Evolutionary conservation across 2,797 vertebrate genomes (phyloP).

Genomic region (Channa striata): DNA sequence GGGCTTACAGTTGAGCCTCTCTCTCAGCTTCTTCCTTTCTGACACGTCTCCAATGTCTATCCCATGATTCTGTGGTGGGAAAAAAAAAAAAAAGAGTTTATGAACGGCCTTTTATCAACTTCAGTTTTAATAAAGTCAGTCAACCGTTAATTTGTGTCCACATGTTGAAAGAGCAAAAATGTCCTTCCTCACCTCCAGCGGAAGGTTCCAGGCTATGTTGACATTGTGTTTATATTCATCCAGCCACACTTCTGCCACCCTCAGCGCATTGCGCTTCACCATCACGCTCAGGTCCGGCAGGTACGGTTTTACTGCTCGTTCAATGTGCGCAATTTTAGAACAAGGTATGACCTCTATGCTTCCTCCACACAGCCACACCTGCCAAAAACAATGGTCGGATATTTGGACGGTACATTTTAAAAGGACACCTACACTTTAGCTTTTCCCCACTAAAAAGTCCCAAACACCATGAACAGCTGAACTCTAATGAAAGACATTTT

Average conservation of each 20-base stretch:
- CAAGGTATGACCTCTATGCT: slow-evolving; percentile 95
- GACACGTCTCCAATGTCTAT: slow-evolving; percentile 86
- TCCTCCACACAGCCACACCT: slow-evolving; percentile 97
- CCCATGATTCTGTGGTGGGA: slow-evolving; percentile 78
- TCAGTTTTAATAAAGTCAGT: too few species aligned
- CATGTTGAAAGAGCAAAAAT: too few species aligned
- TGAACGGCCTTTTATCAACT: neutral
- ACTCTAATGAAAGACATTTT: too few species aligned
- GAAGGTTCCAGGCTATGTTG: slow-evolving; percentile 93
- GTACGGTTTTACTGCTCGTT: slow-evolving; percentile 91
- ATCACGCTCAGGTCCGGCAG: slow-evolving; percentile 85
- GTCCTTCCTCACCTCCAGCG: slow-evolving; percentile 82
- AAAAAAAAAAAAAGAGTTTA: too few species aligned
- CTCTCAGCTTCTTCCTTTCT: slow-evolving; percentile 81
- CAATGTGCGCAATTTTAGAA: slow-evolving; percentile 93
- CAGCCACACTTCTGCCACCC: slow-evolving; percentile 95
- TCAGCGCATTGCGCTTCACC: slow-evolving; percentile 90
- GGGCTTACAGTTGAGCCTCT: slow-evolving; percentile 84
- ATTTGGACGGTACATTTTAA: neutral
- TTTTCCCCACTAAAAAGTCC: too few species aligned
- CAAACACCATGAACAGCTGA: too few species aligned
- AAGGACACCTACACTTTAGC: neutral
- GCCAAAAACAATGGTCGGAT: neutral
- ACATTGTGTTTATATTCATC: slow-evolving; percentile 93
- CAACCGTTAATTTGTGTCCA: too few species aligned